Conservation (phyloP, 1,140 invertebrate species). For the Berghia stephanieae region DNA sequence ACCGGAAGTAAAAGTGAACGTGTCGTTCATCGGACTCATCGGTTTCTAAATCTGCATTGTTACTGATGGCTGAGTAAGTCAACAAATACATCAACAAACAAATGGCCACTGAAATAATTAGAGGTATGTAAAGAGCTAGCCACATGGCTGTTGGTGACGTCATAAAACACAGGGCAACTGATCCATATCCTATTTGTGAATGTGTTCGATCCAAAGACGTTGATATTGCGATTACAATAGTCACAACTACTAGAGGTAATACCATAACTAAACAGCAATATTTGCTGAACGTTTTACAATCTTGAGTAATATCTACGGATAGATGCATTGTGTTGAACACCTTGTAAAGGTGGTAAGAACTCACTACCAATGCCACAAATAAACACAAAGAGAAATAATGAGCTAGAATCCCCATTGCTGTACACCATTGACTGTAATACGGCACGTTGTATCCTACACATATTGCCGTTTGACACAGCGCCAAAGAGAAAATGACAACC, state of each 20-base stretch:
- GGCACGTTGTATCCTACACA: neutral
- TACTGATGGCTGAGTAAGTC: neutral
- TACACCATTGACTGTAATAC: constrained; percentile 4
- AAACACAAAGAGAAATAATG: constrained; percentile 25
- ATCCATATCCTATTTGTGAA: constrained; percentile 10
- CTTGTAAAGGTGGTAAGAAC: constrained; percentile 28
- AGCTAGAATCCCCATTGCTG: neutral
- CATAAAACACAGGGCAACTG: neutral
- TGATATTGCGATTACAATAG: neutral
- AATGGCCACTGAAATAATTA: neutral
- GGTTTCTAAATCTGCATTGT: constrained; percentile 25
- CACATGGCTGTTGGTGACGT: neutral
- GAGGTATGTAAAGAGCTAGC: neutral
- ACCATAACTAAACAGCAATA: constrained; percentile 10
- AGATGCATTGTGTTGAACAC: constrained; percentile 29
- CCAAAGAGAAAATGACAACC: neutral
- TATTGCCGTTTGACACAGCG: constrained; percentile 6
- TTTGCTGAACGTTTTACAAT: neutral
- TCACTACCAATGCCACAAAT: neutral
- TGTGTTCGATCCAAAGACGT: neutral
- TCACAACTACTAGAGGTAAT: neutral
- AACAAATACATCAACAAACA: neutral
- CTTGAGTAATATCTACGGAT: neutral
- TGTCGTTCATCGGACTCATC: neutral
- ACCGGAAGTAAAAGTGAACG: constrained; percentile 27